Evolutionary conservation across 2,113 vertebrate genomes (phyloP).

Genomic region (Procavia capensis): DNA sequence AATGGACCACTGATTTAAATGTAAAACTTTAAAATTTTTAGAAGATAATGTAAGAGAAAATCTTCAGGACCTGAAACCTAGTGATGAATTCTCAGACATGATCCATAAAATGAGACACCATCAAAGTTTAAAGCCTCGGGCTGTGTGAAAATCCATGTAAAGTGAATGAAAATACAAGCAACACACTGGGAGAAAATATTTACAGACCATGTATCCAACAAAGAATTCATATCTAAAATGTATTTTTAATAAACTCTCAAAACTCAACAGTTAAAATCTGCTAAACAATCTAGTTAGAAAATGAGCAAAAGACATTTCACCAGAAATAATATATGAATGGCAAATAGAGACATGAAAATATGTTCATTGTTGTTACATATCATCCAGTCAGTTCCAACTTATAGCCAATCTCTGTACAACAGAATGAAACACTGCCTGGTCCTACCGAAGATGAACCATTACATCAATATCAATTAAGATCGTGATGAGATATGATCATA

Average conservation of each 20-base stretch:
- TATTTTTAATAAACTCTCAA: neutral
- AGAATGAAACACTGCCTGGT: too few relatives aligned
- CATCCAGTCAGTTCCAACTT: neutral
- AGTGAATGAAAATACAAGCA: neutral
- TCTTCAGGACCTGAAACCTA: neutral
- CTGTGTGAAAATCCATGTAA: neutral
- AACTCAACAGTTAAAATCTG: neutral
- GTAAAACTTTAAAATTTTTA: neutral
- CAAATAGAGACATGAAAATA: too few relatives aligned
- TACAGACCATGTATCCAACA: neutral
- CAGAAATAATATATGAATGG: too few relatives aligned
- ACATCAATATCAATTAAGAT: neutral
- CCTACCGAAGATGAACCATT: too few relatives aligned
- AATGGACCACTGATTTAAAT: neutral
- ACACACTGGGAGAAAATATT: neutral
- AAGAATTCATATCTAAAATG: neutral
- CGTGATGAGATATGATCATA: neutral
- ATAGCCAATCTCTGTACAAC: neutral
- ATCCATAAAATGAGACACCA: neutral
- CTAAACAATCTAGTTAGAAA: neutral
- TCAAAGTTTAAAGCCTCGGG: neutral
- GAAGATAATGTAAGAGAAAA: neutral
- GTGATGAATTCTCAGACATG: neutral
- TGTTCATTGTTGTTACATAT: neutral
- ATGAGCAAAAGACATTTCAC: neutral